Evolutionary conservation across 2,888 invertebrate species (phyloP).

Genomic region (Sabellastarte sp.): DNA sequence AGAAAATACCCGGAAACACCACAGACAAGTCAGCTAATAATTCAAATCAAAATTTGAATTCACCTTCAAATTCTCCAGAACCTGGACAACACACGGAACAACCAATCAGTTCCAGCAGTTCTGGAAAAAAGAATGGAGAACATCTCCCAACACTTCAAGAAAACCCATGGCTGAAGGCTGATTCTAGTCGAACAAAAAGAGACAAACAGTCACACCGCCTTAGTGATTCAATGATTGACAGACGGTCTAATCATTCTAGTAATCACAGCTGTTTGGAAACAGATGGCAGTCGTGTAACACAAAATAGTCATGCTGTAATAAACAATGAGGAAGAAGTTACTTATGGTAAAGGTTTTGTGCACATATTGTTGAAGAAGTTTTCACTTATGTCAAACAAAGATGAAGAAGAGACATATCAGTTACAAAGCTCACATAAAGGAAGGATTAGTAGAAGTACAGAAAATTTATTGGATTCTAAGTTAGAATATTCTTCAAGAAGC

Average conservation of each 20-base stretch:
- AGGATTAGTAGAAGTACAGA: conserved; percentile 14
- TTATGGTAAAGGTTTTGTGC: conserved; percentile 52
- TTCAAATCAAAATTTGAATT: background rate
- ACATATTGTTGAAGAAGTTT: conserved; percentile 46
- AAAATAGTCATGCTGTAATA: background rate
- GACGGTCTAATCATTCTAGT: conserved; percentile 7
- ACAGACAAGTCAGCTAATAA: background rate
- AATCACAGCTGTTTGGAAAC: conserved; percentile 8
- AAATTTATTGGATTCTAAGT: conserved; percentile 6
- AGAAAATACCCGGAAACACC: background rate
- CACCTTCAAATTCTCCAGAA: background rate
- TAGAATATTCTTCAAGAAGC: background rate
- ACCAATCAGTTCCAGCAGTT: background rate
- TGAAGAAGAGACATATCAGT: background rate
- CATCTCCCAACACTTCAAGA: background rate
- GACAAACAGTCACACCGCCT: background rate
- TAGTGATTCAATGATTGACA: background rate
- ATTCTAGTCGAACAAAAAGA: background rate
- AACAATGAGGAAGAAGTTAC: conserved; percentile 37
- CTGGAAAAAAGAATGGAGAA: background rate
- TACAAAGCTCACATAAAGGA: background rate
- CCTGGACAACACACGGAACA: background rate
- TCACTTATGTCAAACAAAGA: conserved; percentile 12
- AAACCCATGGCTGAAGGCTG: background rate
- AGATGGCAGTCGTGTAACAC: conserved; percentile 12